phyloP scores from a whole-genome alignment of 1,140 invertebrate species.

The Drosophila watanabei region DNA sequence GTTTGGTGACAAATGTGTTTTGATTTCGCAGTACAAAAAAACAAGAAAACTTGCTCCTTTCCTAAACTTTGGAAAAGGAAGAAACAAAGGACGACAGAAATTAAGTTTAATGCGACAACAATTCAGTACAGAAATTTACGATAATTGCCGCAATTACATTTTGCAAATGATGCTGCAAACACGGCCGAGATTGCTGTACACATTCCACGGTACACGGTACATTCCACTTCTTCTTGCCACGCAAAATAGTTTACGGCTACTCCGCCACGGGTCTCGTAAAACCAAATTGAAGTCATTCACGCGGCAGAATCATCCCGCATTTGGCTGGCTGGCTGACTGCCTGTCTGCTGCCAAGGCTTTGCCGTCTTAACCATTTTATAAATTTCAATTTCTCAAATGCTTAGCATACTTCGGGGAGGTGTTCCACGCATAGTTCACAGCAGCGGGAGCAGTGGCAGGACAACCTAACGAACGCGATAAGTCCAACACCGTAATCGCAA shows the following conservation, averaged over 20 bases:
- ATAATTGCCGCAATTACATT: slow-evolving; percentile 81
- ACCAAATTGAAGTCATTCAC: slow-evolving; percentile 80
- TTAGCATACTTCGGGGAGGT: slow-evolving; percentile 73
- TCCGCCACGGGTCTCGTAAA: slow-evolving; percentile 57
- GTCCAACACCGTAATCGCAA: slow-evolving; percentile 57
- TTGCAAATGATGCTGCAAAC: slow-evolving; percentile 74
- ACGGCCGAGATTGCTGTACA: slow-evolving; percentile 43
- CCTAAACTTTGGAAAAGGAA: slow-evolving; percentile 63
- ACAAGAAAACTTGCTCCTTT: slow-evolving; percentile 20
- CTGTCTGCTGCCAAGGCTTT: slow-evolving; percentile 30
- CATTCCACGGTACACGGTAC: slow-evolving; percentile 21
- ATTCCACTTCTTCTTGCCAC: neutral
- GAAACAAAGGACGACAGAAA: slow-evolving; percentile 67
- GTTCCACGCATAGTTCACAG: slow-evolving; percentile 37
- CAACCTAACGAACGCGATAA: slow-evolving; percentile 19
- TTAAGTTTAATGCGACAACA: slow-evolving; percentile 79
- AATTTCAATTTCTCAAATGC: slow-evolving; percentile 82
- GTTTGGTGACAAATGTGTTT: slow-evolving; percentile 70
- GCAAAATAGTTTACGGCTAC: slow-evolving; percentile 43
- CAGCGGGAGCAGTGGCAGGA: neutral
- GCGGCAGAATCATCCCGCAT: slow-evolving; percentile 73
- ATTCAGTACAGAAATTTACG: slow-evolving; percentile 75
- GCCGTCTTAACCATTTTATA: slow-evolving; percentile 57
- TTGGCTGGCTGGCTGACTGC: slow-evolving; percentile 30
- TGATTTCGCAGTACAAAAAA: slow-evolving; percentile 50